Percentiles rank a stretch among this genome's conserved stretches.
phyloP scores from a whole-genome alignment of 2,888 invertebrate genomes.

The Orthosia cruda region DNA sequence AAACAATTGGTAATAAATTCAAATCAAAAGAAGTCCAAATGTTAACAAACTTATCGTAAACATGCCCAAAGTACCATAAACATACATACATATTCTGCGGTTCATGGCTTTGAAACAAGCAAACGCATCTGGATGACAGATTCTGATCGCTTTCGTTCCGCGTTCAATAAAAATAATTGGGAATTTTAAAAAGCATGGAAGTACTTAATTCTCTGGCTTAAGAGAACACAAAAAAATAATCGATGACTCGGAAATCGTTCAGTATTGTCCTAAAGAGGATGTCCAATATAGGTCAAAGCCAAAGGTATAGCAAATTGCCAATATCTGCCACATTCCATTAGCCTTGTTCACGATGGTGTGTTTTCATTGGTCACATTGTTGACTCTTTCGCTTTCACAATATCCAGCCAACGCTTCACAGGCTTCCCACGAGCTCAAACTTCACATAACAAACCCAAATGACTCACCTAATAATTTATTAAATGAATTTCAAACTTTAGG shows the following conservation, averaged over 20 bases:
- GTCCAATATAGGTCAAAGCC: neutral
- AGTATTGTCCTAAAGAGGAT: neutral
- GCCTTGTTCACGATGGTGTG: neutral
- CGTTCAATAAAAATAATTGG: neutral
- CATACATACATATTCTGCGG: neutral
- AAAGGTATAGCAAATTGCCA: neutral
- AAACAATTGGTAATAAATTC: neutral
- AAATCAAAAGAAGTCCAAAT: neutral
- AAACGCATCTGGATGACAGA: slow-evolving; percentile 31
- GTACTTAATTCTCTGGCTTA: slow-evolving; percentile 1
- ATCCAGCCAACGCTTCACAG: slow-evolving; percentile 25
- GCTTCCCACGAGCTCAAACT: slow-evolving; percentile 33
- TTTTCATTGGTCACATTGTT: slow-evolving; percentile 35
- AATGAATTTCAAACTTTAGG: slow-evolving; percentile 44
- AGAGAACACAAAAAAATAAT: neutral
- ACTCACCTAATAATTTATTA: slow-evolving; percentile 54
- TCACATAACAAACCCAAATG: slow-evolving; percentile 41
- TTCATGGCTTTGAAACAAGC: slow-evolving; percentile 16
- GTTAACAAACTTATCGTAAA: neutral
- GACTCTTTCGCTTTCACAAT: slow-evolving; percentile 41
- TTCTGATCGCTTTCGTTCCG: neutral
- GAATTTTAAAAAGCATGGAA: neutral
- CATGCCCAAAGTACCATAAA: slow-evolving; percentile 1
- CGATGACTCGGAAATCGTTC: neutral
- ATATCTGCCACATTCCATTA: slow-evolving; percentile 20